These are phyloP conservation scores for Mesorhabditis sp. DNA, from an alignment of 2,888 invertebrate species.

Conservation along the genomic window DNA sequence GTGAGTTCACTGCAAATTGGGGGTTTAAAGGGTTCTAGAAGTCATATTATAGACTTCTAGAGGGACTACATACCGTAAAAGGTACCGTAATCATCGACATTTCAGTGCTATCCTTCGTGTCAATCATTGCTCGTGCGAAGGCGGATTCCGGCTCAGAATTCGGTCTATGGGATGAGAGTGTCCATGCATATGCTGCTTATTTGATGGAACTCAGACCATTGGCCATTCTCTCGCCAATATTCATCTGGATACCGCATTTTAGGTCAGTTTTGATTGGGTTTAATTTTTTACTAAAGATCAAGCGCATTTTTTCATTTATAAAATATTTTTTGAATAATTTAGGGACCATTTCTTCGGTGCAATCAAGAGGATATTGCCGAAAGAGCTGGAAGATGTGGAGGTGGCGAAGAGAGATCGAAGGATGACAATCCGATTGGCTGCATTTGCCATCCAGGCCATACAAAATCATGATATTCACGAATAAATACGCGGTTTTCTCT, in stretches of 20 bases:
- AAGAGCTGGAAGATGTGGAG: not conserved
- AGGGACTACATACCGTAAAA: no score
- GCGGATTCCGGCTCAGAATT: not conserved
- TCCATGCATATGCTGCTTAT: conserved; percentile 4
- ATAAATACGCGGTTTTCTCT: no score
- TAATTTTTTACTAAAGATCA: no score
- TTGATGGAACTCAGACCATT: not conserved
- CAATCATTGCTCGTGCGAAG: not conserved
- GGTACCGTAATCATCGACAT: not conserved
- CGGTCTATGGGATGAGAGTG: not conserved
- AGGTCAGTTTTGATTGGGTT: not conserved
- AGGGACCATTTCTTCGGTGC: no score
- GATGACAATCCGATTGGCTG: not conserved
- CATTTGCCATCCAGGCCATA: not conserved
- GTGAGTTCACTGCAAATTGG: not conserved
- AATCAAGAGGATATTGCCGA: not conserved
- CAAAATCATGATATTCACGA: no score
- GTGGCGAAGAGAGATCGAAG: not conserved
- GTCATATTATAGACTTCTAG: no score
- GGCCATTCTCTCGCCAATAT: not conserved
- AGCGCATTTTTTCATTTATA: no score
- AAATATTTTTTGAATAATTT: no score
- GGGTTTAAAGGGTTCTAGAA: not conserved
- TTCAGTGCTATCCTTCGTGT: not conserved
- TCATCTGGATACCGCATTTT: not conserved